Evolutionary conservation across 2,113 vertebrate genomes (phyloP), one percentile per base, ranked within the genome.

Genomic region (Eublepharis macularius): DNA sequence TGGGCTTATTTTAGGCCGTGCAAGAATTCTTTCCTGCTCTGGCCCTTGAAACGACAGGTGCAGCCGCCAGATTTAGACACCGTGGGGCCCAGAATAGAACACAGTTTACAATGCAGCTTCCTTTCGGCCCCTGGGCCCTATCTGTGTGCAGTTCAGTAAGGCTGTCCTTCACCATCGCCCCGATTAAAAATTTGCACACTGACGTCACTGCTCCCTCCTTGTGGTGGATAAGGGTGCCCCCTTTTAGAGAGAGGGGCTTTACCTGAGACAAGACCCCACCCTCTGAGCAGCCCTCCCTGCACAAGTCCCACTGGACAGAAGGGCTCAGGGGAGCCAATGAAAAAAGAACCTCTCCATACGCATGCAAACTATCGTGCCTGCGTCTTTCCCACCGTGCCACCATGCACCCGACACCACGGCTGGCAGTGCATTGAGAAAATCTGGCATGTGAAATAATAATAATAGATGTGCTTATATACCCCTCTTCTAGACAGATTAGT

Each of bases 1-100:
- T 2, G n/a, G 21, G 95, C 94, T 95, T 96, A 96, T 97, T 96
- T 96, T 95, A 89, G 94, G 19, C 86, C 90, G 85, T 82, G 90
- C 87, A 93, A 94, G 92, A 29, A 96, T 95, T 94, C 94, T 93
- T 92, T 79, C 91, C 84, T 77, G 77, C 49, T 12, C 63, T 13
- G 49, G 82, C 85, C 90, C 80, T 76, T 77, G 83, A 82, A 60
- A 41, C 51, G 13, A 91, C 96, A 96, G 96, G 94, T 96, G 96
- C 87, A 26, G 60, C 57, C 0, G 66, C 92, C 89, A 8, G 57
- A 94, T 96, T 95, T 96, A 96, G 96, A 90, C 54, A 21, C 80
- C 41, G 72, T 60, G 43, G 68, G 29, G 81, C 89, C 49, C 57
- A 86, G 88, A 94, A 96, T 92, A 95, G 90, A 83, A 66, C 32